A percentile compares a stretch with the other conserved stretches of the same genome.
These are phyloP conservation scores for Chrysomallon squamiferum DNA, from an alignment of 1,140 invertebrate species.

Conservation along the genomic window DNA sequence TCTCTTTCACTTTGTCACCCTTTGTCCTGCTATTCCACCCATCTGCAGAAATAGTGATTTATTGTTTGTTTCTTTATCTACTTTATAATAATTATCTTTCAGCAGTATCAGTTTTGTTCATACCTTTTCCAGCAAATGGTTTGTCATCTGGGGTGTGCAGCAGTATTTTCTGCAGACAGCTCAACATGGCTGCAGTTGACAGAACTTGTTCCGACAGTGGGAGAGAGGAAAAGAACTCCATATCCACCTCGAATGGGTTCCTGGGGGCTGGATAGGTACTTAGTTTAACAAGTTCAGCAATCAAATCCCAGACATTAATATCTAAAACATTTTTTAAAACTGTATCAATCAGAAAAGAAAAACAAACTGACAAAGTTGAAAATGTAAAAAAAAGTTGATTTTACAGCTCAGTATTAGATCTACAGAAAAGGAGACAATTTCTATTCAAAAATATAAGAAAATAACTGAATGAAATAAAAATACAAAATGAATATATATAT, in stretches of 20 bases:
- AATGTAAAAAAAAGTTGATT: neutral
- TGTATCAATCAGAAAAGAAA: too few species aligned
- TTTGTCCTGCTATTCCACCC: too few species aligned
- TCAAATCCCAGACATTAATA: conserved; percentile 42
- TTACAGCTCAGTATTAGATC: neutral
- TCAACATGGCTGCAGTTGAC: conserved; percentile 43
- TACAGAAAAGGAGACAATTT: neutral
- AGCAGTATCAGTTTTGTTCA: too few species aligned
- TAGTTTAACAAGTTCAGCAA: conserved; percentile 50
- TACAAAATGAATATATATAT: too few species aligned
- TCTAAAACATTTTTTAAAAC: conserved; percentile 30
- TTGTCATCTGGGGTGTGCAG: conserved; percentile 39
- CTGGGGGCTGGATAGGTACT: conserved; percentile 51
- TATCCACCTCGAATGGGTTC: conserved; percentile 55
- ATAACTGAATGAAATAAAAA: too few species aligned
- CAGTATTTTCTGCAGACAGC: conserved; percentile 46
- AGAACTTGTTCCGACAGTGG: conserved; percentile 39
- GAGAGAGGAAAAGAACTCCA: conserved; percentile 44
- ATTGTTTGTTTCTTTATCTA: too few species aligned
- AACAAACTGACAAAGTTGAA: too few species aligned
- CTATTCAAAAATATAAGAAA: neutral
- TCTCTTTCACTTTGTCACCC: too few species aligned
- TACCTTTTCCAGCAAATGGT: conserved; percentile 47
- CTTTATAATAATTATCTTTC: too few species aligned
- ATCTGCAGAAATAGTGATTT: too few species aligned